Base-by-base conservation (phyloP, 1,140 invertebrate genomes). In the Calliphora vicina region DNA sequence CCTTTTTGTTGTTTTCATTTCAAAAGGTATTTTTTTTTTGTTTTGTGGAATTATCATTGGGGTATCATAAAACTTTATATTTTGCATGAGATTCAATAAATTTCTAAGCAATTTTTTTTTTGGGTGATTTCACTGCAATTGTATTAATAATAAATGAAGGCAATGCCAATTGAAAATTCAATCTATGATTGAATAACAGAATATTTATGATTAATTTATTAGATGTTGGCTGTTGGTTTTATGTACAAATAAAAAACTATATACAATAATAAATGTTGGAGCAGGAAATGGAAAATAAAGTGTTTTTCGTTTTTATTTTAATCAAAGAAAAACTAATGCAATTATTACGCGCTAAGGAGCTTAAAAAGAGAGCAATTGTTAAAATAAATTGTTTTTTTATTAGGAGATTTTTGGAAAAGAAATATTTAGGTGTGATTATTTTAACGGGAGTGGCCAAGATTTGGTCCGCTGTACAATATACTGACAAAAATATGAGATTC, bases 51-150 rank as follows among this genome's bases (percentile, higher is more conserved):
- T 50, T 50, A 50, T 35, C 20, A 78, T 35, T 45, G 35, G 35
- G 74, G n/a, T 78, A 78, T 78, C 42, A 78, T 78, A 78, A 78
- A 78, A 78, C 74, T 78, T 78, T 78, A 78, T 78, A 45, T 43
- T 78, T 78, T 78, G 42, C n/a, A 78, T 78, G 42, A 78, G 43
- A 78, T 78, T 78, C 43, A 78, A 78, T 78, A 78, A 78, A 78
- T 78, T 78, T 78, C 74, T 78, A 78, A 78, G 35, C 23, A 43
- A 45, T 43, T 43, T 25, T 67, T 20, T 67, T 23, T 23, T 67
- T 6, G 9, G 61, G 10, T 67, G 23, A 23, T 23, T 67, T 20
- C 20, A 67, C 61, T 20, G 12, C 1, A 23, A 67, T 67, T 8
- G 6, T 25, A 67, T 23, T 2, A 67, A 67, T 25, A 67, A 67